A percentile compares a stretch with the other conserved stretches of the same genome.
Conservation (phyloP, 2,113 vertebrate species). For the Sinocyclocheilus grahami region DNA sequence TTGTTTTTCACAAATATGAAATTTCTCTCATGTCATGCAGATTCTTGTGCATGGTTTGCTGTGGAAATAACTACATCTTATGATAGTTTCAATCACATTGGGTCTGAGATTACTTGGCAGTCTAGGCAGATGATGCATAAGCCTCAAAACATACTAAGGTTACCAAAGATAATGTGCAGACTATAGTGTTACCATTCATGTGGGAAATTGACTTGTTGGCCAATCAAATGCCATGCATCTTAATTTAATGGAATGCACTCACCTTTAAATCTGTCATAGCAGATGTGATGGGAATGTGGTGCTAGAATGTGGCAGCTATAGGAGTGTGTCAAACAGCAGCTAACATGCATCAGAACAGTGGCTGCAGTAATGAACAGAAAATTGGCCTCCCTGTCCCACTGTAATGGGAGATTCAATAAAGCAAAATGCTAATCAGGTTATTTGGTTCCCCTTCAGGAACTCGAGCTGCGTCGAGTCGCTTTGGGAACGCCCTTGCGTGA, state of each 20-base stretch:
- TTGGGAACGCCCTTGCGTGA: too few species aligned
- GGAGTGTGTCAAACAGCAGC: slow-evolving; percentile 16
- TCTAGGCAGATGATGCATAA: too few species aligned
- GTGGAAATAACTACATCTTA: too few species aligned
- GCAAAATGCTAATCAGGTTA: slow-evolving; percentile 33
- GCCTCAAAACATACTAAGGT: background rate
- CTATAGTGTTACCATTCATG: background rate
- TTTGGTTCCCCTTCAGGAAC: too few species aligned
- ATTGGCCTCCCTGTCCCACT: slow-evolving; percentile 20
- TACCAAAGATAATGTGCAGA: background rate
- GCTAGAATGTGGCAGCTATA: background rate
- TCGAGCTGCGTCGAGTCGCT: too few species aligned
- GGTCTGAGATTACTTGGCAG: background rate
- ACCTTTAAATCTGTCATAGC: background rate
- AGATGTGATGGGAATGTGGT: background rate
- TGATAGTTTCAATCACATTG: too few species aligned
- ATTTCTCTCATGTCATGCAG: background rate
- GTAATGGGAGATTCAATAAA: slow-evolving; percentile 33
- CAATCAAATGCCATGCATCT: background rate
- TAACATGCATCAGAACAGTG: slow-evolving; percentile 12
- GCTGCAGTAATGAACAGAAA: slow-evolving; percentile 39
- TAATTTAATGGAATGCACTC: background rate
- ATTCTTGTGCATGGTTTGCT: too few species aligned
- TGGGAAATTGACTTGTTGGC: background rate
- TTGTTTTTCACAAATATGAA: too few species aligned